Evolutionary conservation across 1,140 invertebrate species (phyloP).

Genomic region (Drosophila seguyi): DNA sequence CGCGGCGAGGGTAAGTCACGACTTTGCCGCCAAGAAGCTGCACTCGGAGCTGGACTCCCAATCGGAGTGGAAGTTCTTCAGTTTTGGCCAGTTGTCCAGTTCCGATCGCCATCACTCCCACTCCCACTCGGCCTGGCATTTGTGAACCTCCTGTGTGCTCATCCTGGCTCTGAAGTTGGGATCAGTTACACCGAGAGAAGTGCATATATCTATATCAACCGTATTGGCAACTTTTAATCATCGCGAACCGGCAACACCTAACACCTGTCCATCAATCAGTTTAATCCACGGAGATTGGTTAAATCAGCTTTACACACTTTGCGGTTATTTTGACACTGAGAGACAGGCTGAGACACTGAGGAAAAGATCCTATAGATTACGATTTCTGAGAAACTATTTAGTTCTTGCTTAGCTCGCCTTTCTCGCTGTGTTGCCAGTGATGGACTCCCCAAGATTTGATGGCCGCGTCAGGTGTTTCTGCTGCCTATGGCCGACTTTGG

Average conservation of each 20-base stretch:
- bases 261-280: slow-evolving; percentile 7
- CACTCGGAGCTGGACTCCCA: slow-evolving; percentile 26
- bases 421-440: neutral
- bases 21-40: slow-evolving; percentile 62
- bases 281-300: slow-evolving; percentile 1
- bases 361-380: neutral
- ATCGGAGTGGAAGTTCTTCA: neutral
- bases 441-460: neutral
- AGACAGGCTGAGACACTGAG: neutral
- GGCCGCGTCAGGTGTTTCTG: neutral
- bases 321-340: neutral
- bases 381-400: too few species aligned
- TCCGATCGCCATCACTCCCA: slow-evolving; percentile 3
- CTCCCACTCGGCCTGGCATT: slow-evolving; percentile 50
- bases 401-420: neutral
- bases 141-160: slow-evolving; percentile 16
- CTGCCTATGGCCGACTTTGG: slow-evolving; percentile 26
- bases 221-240: slow-evolving; percentile 3
- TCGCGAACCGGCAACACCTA: neutral
- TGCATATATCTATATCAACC: fast-evolving
- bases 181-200: neutral
- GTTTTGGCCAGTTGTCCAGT: neutral
- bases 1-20: slow-evolving; percentile 74
- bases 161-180: neutral
- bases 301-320: slow-evolving; percentile 17